A percentile compares a stretch with the other conserved stretches of the same genome.
These are phyloP conservation scores for Plecturocebus donacophilus DNA, from an alignment of 2,113 vertebrate species.

Conservation along the genomic window DNA sequence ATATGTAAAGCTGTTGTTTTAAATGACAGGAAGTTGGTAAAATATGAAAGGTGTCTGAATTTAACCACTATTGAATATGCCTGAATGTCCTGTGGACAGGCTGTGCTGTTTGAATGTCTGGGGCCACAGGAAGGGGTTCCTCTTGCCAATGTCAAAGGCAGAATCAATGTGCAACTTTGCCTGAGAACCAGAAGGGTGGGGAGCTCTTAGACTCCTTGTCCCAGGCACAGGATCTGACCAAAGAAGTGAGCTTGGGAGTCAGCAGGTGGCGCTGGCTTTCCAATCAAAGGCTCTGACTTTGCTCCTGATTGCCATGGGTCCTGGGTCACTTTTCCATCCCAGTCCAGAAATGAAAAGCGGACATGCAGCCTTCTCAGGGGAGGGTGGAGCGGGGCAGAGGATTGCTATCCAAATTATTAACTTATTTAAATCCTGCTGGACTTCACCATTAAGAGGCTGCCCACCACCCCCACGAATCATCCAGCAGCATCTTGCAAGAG, in stretches of 20 bases:
- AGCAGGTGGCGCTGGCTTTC: conserved; percentile 5
- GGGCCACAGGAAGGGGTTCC: background rate
- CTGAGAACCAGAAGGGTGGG: background rate
- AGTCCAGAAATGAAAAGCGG: accelerated
- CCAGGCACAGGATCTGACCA: background rate
- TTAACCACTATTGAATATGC: accelerated
- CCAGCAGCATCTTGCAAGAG: accelerated
- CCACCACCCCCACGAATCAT: accelerated
- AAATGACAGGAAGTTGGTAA: background rate
- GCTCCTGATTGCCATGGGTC: accelerated
- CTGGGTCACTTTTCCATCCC: accelerated
- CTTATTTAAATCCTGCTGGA: background rate
- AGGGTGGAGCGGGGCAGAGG: accelerated
- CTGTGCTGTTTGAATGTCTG: background rate
- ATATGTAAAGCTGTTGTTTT: background rate
- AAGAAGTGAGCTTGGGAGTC: accelerated
- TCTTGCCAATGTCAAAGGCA: background rate
- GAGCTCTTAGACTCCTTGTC: no score
- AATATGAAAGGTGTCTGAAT: background rate
- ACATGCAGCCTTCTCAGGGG: accelerated
- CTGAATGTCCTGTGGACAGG: background rate
- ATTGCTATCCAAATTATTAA: background rate
- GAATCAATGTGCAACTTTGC: background rate
- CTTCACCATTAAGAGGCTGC: background rate
- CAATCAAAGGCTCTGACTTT: background rate